These are phyloP conservation scores for Mastomys natalensis DNA, from an alignment of 2,113 vertebrate genomes.

Conservation along the genomic window DNA sequence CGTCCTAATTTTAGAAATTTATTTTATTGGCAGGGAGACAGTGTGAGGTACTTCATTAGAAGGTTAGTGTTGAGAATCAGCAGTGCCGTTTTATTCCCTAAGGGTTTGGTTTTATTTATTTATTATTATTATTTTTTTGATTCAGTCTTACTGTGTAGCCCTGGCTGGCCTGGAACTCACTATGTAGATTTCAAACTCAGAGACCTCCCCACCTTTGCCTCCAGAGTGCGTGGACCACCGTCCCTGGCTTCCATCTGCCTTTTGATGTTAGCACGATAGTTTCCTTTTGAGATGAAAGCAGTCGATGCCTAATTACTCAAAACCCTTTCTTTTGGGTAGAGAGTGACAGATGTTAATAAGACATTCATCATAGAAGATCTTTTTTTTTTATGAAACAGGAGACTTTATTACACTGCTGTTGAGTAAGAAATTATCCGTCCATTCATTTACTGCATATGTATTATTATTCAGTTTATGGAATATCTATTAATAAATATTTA, in stretches of 20 bases:
- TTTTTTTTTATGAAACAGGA: neutral
- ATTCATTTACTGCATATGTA: neutral
- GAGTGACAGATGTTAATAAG: neutral
- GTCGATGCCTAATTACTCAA: neutral
- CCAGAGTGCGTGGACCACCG: neutral
- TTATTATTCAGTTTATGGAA: neutral
- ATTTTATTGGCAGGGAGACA: constrained; percentile 37
- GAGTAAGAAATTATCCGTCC: neutral
- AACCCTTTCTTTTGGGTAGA: neutral
- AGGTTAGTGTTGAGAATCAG: constrained; percentile 21
- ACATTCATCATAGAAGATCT: neutral
- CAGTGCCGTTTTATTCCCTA: neutral
- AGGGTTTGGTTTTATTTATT: neutral
- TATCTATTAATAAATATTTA: neutral
- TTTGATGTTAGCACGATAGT: neutral
- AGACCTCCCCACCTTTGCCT: neutral
- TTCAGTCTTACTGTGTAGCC: neutral
- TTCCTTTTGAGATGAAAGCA: constrained; percentile 38
- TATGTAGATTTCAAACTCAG: neutral
- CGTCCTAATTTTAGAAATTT: constrained; percentile 30
- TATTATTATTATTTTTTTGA: too few relatives aligned
- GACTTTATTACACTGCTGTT: neutral
- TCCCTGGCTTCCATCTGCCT: neutral
- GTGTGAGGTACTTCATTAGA: constrained; percentile 23
- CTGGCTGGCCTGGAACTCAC: neutral